These are phyloP conservation scores for Rhagonycha fulva DNA, from an alignment of 2,888 invertebrate species.

Conservation along the genomic window DNA sequence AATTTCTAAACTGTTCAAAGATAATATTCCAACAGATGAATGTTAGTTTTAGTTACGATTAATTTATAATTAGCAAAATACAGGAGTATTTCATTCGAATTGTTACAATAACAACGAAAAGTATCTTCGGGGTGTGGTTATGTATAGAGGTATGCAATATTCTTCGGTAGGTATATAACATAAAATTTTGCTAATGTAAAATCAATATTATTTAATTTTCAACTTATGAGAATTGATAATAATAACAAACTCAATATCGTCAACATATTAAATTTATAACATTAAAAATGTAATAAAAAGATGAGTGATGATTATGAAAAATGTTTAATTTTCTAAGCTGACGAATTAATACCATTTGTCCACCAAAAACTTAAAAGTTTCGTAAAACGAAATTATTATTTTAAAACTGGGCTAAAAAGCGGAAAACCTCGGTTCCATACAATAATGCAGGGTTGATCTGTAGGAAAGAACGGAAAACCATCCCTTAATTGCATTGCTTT, in stretches of 20 bases:
- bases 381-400: too few relatives aligned
- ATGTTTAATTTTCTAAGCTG: too few relatives aligned
- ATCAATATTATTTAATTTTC: not conserved
- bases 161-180: not conserved
- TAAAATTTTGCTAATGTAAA: not conserved
- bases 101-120: not conserved
- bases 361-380: too few relatives aligned
- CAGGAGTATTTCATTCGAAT: not conserved
- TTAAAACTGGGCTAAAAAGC: too few relatives aligned
- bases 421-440: too few relatives aligned
- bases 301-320: too few relatives aligned
- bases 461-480: not conserved
- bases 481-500: not conserved
- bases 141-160: not conserved
- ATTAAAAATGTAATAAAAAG: not conserved
- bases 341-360: too few relatives aligned
- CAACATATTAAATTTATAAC: not conserved
- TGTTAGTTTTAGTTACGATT: not conserved
- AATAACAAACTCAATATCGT: not conserved
- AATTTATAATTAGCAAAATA: not conserved
- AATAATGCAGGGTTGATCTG: not conserved
- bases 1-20: not conserved
- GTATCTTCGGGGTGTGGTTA: not conserved
- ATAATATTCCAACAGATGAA: not conserved
- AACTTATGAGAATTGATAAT: not conserved